Evolutionary conservation across 2,797 vertebrate genomes (phyloP).

Genomic region (Distichodus sexfasciatus): DNA sequence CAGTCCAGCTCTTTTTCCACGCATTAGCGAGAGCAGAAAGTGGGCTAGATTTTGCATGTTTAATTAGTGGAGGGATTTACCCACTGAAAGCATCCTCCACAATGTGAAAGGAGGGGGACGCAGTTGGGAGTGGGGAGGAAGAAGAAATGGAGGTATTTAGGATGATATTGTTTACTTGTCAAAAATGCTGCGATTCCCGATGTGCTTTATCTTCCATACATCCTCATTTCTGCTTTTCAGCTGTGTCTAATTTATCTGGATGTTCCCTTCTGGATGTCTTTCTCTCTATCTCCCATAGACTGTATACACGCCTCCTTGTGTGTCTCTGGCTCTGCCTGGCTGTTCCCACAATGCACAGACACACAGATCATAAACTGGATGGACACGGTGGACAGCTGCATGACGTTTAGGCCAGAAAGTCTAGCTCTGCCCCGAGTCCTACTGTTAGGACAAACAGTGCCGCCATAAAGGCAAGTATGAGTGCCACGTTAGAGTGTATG

Average conservation of each 20-base stretch:
- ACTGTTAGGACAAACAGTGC: slow-evolving; percentile 9
- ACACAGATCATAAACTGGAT: slow-evolving; percentile 36
- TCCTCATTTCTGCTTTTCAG: not conserved
- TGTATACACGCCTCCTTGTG: not conserved
- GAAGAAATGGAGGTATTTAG: slow-evolving; percentile 22
- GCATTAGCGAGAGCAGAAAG: slow-evolving; percentile 40
- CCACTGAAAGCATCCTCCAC: slow-evolving; percentile 22
- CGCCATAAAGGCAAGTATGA: not conserved
- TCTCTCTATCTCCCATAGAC: not conserved
- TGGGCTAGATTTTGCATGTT: slow-evolving; percentile 50
- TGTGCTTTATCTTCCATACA: not conserved
- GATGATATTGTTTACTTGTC: slow-evolving; percentile 31
- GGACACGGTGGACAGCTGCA: slow-evolving; percentile 39
- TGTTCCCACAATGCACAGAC: slow-evolving; percentile 29
- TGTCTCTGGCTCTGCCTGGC: slow-evolving; percentile 20
- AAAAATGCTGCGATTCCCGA: not conserved
- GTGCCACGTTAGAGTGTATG: not conserved
- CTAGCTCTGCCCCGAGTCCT: not conserved
- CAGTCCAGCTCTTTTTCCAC: slow-evolving; percentile 33
- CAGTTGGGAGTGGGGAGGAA: slow-evolving; percentile 11
- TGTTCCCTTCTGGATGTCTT: not conserved
- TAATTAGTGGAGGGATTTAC: slow-evolving; percentile 50
- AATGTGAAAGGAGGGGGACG: slow-evolving; percentile 6
- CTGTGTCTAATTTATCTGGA: slow-evolving; percentile 1
- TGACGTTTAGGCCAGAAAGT: slow-evolving; percentile 17